A percentile compares a stretch with the other conserved stretches of the same genome.
Conservation (phyloP, 2,888 invertebrate species). For the Eurytoma californica region DNA sequence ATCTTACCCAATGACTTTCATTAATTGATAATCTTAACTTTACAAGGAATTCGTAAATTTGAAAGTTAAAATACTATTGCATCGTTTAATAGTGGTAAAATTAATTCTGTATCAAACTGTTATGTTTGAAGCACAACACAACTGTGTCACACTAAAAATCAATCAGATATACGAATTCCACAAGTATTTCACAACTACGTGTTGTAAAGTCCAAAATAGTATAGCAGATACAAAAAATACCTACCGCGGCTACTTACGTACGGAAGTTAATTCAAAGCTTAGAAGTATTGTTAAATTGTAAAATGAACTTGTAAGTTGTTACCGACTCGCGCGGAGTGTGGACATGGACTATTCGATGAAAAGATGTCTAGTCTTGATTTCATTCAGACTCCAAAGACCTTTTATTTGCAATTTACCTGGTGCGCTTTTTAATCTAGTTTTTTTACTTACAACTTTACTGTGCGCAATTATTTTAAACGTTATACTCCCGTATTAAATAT, state of each 20-base stretch:
- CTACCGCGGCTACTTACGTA: conserved; percentile 80
- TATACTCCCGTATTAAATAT: conserved; percentile 23
- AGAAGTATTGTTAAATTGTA: conserved; percentile 73
- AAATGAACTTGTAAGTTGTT: conserved; percentile 70
- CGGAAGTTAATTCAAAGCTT: conserved; percentile 75
- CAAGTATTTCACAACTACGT: conserved; percentile 68
- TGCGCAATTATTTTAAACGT: conserved; percentile 63
- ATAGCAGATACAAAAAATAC: conserved; percentile 77
- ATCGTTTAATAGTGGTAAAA: not conserved
- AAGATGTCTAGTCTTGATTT: conserved; percentile 73
- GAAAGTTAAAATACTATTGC: conserved; percentile 1
- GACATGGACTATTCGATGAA: conserved; percentile 73
- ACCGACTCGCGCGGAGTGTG: conserved; percentile 73
- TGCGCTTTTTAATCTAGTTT: conserved; percentile 68
- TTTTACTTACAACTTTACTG: conserved; percentile 71
- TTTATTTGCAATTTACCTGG: conserved; percentile 72
- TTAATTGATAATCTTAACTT: conserved; percentile 48
- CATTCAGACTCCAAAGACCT: conserved; percentile 70
- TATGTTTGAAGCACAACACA: conserved; percentile 31
- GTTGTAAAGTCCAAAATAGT: conserved; percentile 68
- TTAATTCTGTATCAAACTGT: not conserved
- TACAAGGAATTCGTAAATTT: conserved; percentile 54
- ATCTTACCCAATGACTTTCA: conserved; percentile 68
- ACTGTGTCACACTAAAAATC: conserved; percentile 16
- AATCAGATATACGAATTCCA: conserved; percentile 60